Percentiles rank a stretch among this genome's conserved stretches.
These are phyloP conservation scores for Salvelinus namaycush DNA, from an alignment of 2,113 vertebrate species.

Conservation along the genomic window DNA sequence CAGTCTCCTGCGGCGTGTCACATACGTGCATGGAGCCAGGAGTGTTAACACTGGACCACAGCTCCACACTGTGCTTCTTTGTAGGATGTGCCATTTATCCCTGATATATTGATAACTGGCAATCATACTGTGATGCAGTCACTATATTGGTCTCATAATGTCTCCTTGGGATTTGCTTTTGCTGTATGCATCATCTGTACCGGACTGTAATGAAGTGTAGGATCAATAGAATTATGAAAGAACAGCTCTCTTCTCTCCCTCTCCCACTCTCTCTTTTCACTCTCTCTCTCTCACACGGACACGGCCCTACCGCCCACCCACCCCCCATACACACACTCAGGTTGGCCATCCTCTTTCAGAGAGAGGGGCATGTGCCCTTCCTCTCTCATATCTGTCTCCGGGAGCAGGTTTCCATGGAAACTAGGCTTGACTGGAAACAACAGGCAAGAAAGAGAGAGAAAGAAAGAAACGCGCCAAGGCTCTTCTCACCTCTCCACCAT, in stretches of 20 bases:
- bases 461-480: constrained; percentile 63
- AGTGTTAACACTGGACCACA: too few relatives aligned
- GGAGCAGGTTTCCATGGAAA: constrained; percentile 81
- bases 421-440: constrained; percentile 81
- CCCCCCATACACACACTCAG: constrained; percentile 53
- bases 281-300: constrained; percentile 19
- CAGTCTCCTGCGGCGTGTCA: too few relatives aligned
- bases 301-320: constrained; percentile 24
- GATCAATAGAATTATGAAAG: too few relatives aligned
- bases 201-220: too few relatives aligned
- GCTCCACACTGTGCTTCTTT: background rate
- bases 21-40: too few relatives aligned
- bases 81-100: too few relatives aligned
- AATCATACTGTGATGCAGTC: too few relatives aligned
- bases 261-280: background rate
- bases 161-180: too few relatives aligned
- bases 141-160: too few relatives aligned
- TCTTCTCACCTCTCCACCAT: constrained; percentile 73
- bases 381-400: constrained; percentile 75
- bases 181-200: too few relatives aligned
- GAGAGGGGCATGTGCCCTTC: constrained; percentile 72
- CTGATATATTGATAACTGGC: too few relatives aligned
- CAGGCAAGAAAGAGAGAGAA: constrained; percentile 72
- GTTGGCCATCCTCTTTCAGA: constrained; percentile 72
- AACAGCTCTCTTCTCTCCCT: too few relatives aligned